Evolutionary conservation across 1,140 invertebrate genomes (phyloP).

Genomic region (Eufriesea mexicana): DNA sequence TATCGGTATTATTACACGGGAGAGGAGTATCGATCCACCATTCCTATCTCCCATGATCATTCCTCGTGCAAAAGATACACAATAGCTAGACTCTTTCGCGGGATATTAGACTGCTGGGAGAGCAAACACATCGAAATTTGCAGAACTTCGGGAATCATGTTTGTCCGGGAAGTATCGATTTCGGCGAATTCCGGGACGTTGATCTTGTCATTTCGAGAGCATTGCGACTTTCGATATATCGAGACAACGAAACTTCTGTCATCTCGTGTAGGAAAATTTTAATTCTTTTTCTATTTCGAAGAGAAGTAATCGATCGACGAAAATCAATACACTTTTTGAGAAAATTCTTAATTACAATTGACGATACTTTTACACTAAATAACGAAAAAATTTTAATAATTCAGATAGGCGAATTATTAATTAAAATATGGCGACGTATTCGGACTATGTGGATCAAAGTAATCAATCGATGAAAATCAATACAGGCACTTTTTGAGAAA

Average conservation of each 20-base stretch:
- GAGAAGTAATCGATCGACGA: background rate
- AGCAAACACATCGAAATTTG: conserved; percentile 53
- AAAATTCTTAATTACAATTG: no score
- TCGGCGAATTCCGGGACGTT: background rate
- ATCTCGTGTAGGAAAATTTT: background rate
- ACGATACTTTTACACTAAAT: no score
- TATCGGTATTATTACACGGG: background rate
- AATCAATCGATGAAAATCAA: no score
- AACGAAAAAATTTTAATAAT: no score
- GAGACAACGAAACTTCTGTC: background rate
- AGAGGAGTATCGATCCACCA: background rate
- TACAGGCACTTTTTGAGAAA: no score
- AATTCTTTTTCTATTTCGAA: background rate
- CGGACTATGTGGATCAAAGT: no score
- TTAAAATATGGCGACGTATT: no score
- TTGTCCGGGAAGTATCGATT: conserved; percentile 38
- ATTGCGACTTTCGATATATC: background rate
- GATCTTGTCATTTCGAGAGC: conserved; percentile 3
- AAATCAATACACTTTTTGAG: background rate
- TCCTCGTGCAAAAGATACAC: conserved; percentile 47
- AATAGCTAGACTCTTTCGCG: conserved; percentile 48
- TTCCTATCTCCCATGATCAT: conserved; percentile 35
- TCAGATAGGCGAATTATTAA: no score
- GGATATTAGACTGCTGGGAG: conserved; percentile 50
- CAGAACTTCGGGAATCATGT: conserved; percentile 53